Percentiles rank a stretch among this genome's conserved stretches.
Conservation (phyloP, 2,113 vertebrate species). For the Serilophus lunatus region DNA sequence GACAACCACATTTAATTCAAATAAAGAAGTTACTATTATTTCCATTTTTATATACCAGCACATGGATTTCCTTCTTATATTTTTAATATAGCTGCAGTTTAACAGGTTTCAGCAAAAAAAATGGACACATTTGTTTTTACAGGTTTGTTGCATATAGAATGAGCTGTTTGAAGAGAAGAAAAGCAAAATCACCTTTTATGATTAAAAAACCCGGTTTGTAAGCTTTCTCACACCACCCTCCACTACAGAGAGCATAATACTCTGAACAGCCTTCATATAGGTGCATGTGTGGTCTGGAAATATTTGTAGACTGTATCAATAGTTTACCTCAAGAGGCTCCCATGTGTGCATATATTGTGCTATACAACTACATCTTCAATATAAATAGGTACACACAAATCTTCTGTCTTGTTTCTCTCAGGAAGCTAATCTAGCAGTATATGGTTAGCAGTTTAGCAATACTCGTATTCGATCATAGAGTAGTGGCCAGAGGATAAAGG, state of each 20-base stretch:
- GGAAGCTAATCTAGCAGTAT: background rate
- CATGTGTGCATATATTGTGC: fast-evolving
- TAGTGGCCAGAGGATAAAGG: background rate
- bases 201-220: background rate
- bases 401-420: background rate
- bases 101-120: background rate
- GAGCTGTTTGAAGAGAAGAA: background rate
- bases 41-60: background rate
- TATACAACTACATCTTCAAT: background rate
- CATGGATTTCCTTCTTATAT: background rate
- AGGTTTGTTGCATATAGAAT: background rate
- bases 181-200: background rate
- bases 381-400: background rate
- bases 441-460: background rate
- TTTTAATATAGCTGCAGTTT: background rate
- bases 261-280: background rate
- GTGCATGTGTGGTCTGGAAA: background rate
- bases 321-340: background rate
- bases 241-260: fast-evolving
- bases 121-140: background rate
- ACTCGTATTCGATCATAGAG: background rate
- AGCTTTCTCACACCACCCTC: background rate
- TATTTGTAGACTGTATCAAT: background rate
- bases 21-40: background rate
- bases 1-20: background rate